Evolutionary conservation across 2,888 invertebrate species (phyloP).

Genomic region (Nemapogon koenigi): DNA sequence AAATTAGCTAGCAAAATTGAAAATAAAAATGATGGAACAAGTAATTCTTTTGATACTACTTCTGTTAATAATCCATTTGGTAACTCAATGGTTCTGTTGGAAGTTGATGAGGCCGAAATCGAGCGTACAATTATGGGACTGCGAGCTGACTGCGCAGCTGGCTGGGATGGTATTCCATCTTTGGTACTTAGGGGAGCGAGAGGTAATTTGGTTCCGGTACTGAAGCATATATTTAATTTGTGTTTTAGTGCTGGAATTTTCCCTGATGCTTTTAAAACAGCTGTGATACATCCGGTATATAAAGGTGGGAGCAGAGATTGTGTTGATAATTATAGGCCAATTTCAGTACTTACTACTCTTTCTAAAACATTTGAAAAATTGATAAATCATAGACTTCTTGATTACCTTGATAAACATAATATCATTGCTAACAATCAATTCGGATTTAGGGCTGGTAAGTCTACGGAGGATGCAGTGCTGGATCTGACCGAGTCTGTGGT

Average conservation of each 20-base stretch:
- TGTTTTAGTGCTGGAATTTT: background rate
- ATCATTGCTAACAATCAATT: slow-evolving; percentile 8
- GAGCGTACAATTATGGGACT: background rate
- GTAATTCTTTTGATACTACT: background rate
- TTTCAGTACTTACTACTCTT: slow-evolving; percentile 2
- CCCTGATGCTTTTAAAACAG: slow-evolving; percentile 1
- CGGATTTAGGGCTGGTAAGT: slow-evolving; percentile 6
- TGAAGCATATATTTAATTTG: slow-evolving; percentile 2
- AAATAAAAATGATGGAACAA: background rate
- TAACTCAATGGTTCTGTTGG: background rate
- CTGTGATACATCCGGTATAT: slow-evolving; percentile 1
- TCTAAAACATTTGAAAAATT: slow-evolving; percentile 8
- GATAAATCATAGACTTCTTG: slow-evolving; percentile 6
- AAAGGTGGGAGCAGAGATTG: background rate
- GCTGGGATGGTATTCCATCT: slow-evolving; percentile 1
- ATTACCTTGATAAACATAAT: slow-evolving; percentile 7
- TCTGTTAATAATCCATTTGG: too few relatives aligned
- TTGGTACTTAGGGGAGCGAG: background rate
- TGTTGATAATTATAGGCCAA: slow-evolving; percentile 7
- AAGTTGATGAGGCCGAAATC: background rate
- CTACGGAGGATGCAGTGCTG: slow-evolving; percentile 3
- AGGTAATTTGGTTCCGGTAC: background rate
- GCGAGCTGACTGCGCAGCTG: background rate
- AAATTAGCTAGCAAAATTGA: slow-evolving; percentile 1
- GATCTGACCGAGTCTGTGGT: slow-evolving; percentile 1